Base-by-base conservation (phyloP, 2,888 invertebrate species). In the Campoplex nolae region DNA sequence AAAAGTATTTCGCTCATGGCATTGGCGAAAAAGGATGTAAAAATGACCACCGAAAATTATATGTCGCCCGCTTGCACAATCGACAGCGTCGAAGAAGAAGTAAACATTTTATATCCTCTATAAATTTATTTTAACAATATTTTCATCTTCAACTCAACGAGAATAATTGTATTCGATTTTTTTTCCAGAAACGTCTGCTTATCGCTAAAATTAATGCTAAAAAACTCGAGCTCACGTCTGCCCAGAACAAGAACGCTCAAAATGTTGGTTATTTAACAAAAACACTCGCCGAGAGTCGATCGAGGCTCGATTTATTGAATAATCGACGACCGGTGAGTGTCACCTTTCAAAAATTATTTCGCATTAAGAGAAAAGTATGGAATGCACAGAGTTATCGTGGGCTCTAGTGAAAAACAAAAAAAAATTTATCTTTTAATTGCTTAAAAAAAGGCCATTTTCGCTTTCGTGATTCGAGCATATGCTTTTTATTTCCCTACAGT, bases 1-100 rank as follows among this genome's bases (percentile, higher is more conserved):
- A 95, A 94, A 56, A 94, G 95, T 62, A 95, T 96, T 75, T 96
- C 96, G 79, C 93, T 97, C 71, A 95, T 95, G 87, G 94, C 95
- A 83, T 95, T 96, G 38, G 95, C 96, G 35, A 95, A 93, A 88
- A 95, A 95, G 18, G 95, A 95, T 90, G 93, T 92, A 2, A 90
- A 88, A 70, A 88, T 76, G 1, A 77, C 83, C 1, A 11, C 68
- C 9, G 88, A 81, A 42, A 82, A 35, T 71, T 89, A 82, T 35
- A 73, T 74, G 28, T 84, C 89, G 7, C 88, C 73, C 9, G 78
- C 28, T 56, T 81, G 83, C 58, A 78, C 89, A 4, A 79, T 89
- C 11, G 92, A 92, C 8, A 90, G 89, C 83, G 54, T 89, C 70
- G 87, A 91, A n/a, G 89, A 90, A 28, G 91, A 92, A 88, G 92